Conservation (phyloP, 2,888 invertebrate species). For the Copidosoma aretas region DNA sequence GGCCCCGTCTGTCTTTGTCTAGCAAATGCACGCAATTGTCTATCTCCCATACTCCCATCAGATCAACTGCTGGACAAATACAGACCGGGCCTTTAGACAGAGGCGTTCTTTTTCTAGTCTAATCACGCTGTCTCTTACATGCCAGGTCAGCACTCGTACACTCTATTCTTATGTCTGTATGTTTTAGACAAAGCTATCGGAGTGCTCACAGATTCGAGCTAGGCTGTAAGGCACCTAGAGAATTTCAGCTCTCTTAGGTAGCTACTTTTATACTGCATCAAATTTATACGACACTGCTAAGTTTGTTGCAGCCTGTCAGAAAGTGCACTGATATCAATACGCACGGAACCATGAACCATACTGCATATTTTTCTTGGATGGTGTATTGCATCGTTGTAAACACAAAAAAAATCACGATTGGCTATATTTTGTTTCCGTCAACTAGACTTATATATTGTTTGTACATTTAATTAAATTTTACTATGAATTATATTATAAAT, state of each 20-base stretch:
- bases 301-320: conserved; percentile 81
- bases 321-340: conserved; percentile 85
- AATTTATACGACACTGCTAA: conserved; percentile 77
- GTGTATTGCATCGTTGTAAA: conserved; percentile 90
- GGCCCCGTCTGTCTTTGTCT: too few relatives aligned
- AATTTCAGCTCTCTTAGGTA: conserved; percentile 63
- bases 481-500: too few relatives aligned
- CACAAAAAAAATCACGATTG: conserved; percentile 92
- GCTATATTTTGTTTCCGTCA: not conserved
- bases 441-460: conserved; percentile 5
- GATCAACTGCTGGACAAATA: too few relatives aligned
- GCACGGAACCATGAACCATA: conserved; percentile 90
- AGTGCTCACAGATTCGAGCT: conserved; percentile 67
- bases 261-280: conserved; percentile 69
- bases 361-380: conserved; percentile 90
- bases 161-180: conserved; percentile 61
- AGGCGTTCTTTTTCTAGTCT: too few relatives aligned
- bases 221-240: conserved; percentile 64
- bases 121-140: too few relatives aligned
- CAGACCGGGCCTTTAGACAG: too few relatives aligned
- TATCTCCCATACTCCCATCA: too few relatives aligned
- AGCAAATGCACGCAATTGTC: too few relatives aligned
- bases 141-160: too few relatives aligned
- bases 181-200: conserved; percentile 88
- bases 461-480: not conserved